Evolutionary conservation across 2,888 invertebrate species (phyloP).

Genomic region (Myopa tessellatipennis): DNA sequence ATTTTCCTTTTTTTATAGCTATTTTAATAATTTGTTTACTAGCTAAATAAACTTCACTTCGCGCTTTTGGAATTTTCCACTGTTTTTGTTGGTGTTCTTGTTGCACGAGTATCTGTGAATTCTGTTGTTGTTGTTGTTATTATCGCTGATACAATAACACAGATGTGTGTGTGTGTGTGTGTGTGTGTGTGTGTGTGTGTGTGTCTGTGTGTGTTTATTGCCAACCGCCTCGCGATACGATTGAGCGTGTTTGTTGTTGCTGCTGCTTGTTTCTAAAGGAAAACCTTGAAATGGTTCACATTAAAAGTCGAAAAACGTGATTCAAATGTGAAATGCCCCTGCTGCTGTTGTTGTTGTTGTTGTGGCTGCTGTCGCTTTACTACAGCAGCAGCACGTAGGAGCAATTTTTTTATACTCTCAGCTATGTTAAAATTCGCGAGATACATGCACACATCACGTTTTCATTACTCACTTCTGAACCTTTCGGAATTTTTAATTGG

Average conservation of each 20-base stretch:
- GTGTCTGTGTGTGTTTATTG: constrained; percentile 30
- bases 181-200: constrained; percentile 39
- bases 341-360: constrained; percentile 36
- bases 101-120: not conserved
- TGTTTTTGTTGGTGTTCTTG: constrained; percentile 35
- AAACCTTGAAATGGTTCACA: constrained; percentile 42
- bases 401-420: constrained; percentile 21
- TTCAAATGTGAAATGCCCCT: constrained; percentile 37
- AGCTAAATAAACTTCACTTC: constrained; percentile 35
- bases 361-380: constrained; percentile 24
- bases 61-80: constrained; percentile 51
- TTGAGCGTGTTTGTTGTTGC: constrained; percentile 27
- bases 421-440: constrained; percentile 16
- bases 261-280: constrained; percentile 2
- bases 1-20: constrained; percentile 41
- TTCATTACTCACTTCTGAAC: not conserved
- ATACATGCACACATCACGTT: constrained; percentile 37
- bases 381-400: constrained; percentile 30
- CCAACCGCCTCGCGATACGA: constrained; percentile 32
- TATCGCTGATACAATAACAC: constrained; percentile 29
- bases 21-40: constrained; percentile 46
- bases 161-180: constrained; percentile 35
- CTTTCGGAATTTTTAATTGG: constrained; percentile 1
- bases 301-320: constrained; percentile 46
- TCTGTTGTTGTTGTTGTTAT: constrained; percentile 7